Base-by-base conservation (phyloP, 2,888 invertebrate species). In the Junonia oenone region DNA sequence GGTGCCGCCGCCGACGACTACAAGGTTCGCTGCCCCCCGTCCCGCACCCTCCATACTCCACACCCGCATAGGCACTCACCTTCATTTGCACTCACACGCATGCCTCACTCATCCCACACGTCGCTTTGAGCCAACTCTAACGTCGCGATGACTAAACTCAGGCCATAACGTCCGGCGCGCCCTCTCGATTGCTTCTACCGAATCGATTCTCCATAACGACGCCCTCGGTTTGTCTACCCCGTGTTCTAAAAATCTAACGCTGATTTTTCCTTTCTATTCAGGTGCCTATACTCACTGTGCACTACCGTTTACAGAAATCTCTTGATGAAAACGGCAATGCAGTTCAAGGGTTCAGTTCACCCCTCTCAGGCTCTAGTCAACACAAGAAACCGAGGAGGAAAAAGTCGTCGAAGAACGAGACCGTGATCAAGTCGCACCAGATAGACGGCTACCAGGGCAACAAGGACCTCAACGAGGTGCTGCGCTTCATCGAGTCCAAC, bases 321-420 rank as follows among this genome's bases (percentile, higher is more conserved):
- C 87, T 94, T 60, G 96, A 96, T 83, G 96, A 96, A 84, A 96
- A 96, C 76, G 95, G 95, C 59, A 96, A 96, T 78, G 92, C 95
- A 33, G 86, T 95, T 53, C 92, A 92, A 72, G 91, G 78, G 69
- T 89, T 78, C 83, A 90, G 78, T 73, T 86, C 90, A 53, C 82
- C 86, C 51, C 76, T 82, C 63, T 81, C 85, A 66, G 87, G 85
- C 61, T 82, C 84, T 72, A 86, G 86, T 75, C 90, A 89, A 69
- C 83, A 89, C 68, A 91, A 92, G 82, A 90, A 93, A 77, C 85
- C 83, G 57, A 72, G 89, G 62, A 91, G 92, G 78, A 92, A 92
- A 88, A 92, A 92, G 83, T 87, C 89, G 62, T 86, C 91, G 69
- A 90, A 92, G 82, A 90, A 92, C 85, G 89, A 92, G 82, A 87